Evolutionary conservation across 2,113 vertebrate genomes (phyloP).

Genomic region (Chrysemys picta): DNA sequence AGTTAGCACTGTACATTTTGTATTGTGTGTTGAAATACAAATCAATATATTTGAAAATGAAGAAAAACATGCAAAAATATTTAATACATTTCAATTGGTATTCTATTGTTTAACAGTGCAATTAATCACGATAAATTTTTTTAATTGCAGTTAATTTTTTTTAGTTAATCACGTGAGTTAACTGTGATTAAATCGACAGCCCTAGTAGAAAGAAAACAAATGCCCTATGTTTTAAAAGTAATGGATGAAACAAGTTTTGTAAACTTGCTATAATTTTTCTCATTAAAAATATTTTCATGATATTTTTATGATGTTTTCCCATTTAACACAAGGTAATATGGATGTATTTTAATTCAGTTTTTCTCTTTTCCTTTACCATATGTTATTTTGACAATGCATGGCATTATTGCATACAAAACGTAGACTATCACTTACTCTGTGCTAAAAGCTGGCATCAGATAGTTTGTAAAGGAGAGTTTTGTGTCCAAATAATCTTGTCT

Average conservation of each 20-base stretch:
- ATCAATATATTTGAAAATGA: too few relatives aligned
- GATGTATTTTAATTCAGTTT: constrained; percentile 21
- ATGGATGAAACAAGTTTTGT: constrained; percentile 12
- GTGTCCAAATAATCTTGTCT: neutral
- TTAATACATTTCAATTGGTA: too few relatives aligned
- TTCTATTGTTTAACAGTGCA: too few relatives aligned
- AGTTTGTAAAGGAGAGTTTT: constrained; percentile 7
- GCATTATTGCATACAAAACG: neutral
- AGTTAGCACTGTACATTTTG: too few relatives aligned
- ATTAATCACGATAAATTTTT: too few relatives aligned
- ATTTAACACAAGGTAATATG: constrained; percentile 11
- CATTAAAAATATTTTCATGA: constrained; percentile 19
- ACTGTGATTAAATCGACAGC: too few relatives aligned
- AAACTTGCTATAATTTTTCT: constrained; percentile 17
- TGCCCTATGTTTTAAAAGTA: constrained; percentile 3
- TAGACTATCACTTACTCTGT: constrained; percentile 2
- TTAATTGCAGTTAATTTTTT: too few relatives aligned
- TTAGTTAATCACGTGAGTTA: too few relatives aligned
- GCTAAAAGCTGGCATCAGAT: neutral
- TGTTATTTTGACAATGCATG: constrained; percentile 40
- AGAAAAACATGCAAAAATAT: too few relatives aligned
- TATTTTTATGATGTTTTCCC: constrained; percentile 13
- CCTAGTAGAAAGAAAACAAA: neutral
- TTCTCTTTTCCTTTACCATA: constrained; percentile 1
- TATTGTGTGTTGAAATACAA: too few relatives aligned